Evolutionary conservation across 2,797 vertebrate genomes (phyloP).

Genomic region (Cirrhinus mrigala): DNA sequence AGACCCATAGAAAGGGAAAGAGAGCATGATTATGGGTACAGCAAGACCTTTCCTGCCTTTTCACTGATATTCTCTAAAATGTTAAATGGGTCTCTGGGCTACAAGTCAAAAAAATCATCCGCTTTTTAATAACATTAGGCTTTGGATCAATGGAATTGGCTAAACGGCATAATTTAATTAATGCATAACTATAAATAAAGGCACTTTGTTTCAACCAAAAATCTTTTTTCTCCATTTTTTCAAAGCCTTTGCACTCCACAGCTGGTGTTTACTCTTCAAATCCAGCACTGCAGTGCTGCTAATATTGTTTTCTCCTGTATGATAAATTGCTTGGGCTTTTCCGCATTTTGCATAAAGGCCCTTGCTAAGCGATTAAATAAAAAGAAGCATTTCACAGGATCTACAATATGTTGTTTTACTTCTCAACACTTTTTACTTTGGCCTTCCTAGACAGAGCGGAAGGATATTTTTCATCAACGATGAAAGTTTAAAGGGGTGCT

Average conservation of each 20-base stretch:
- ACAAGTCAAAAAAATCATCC: background rate
- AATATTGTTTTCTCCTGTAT: background rate
- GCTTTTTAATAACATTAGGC: background rate
- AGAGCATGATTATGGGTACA: background rate
- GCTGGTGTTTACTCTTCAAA: slow-evolving; percentile 9
- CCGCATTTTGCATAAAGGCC: background rate
- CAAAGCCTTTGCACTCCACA: background rate
- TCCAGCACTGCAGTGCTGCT: background rate
- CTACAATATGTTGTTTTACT: background rate
- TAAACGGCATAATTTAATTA: background rate
- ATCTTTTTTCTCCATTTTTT: background rate
- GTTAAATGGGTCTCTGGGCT: background rate
- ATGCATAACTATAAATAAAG: background rate
- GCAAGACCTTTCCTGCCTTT: background rate
- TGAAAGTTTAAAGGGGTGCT: no score
- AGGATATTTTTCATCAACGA: background rate
- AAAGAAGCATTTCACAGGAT: background rate
- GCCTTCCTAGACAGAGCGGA: background rate
- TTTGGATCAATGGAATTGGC: background rate
- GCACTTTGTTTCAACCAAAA: background rate
- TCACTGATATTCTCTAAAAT: background rate
- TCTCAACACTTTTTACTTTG: background rate
- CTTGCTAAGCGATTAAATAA: background rate
- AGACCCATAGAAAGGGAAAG: background rate
- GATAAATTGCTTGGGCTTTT: slow-evolving; percentile 9